phyloP scores from a whole-genome alignment of 2,797 vertebrate species.

The Lepus oiostolus region DNA sequence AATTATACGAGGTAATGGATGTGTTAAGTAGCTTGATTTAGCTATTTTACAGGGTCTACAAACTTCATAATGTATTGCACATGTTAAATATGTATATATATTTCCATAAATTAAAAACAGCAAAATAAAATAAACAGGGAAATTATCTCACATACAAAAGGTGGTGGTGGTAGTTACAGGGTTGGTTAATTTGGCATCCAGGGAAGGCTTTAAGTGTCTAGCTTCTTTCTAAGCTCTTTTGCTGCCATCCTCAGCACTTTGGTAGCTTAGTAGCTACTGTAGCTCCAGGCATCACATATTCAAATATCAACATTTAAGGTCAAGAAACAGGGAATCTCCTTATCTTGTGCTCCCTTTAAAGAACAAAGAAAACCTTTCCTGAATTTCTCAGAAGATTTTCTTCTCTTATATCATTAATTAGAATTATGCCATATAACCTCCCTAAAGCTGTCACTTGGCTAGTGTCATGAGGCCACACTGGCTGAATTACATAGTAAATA shows the following conservation, averaged over 20 bases:
- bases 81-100: neutral
- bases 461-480: neutral
- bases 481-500: neutral
- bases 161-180: neutral
- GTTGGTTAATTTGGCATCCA: neutral
- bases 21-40: neutral
- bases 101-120: constrained; percentile 4
- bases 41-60: neutral
- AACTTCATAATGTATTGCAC: no score
- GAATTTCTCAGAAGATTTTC: constrained; percentile 14
- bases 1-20: neutral
- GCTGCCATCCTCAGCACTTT: neutral
- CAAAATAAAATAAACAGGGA: neutral
- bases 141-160: neutral
- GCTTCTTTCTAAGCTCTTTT: neutral
- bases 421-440: neutral
- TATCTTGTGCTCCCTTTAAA: neutral
- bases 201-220: neutral
- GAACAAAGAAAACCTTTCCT: neutral
- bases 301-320: neutral
- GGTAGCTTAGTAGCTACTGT: neutral
- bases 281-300: neutral
- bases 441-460: neutral
- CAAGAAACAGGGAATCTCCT: neutral
- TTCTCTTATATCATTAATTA: neutral